phyloP scores from a whole-genome alignment of 2,797 vertebrate species.

The Atherinosoma microstoma region DNA sequence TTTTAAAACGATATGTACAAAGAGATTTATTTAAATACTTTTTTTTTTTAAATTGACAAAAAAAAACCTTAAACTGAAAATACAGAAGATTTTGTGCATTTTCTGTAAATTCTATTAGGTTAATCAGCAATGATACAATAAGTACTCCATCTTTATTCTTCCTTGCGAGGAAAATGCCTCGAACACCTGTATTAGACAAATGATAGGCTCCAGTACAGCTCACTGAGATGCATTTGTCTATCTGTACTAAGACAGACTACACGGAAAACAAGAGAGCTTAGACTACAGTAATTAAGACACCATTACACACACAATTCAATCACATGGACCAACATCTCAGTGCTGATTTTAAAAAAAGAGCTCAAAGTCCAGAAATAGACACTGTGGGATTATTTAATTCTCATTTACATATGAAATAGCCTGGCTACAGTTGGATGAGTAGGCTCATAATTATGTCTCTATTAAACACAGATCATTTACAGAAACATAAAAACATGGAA shows the following conservation, averaged over 20 bases:
- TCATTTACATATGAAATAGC: constrained; percentile 61
- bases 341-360: constrained; percentile 37
- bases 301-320: constrained; percentile 2
- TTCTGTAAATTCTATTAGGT: neutral
- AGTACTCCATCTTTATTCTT: no score
- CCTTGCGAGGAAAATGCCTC: no score
- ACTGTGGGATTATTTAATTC: constrained; percentile 46
- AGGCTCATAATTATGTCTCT: constrained; percentile 45
- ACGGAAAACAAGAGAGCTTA: no score
- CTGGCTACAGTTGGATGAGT: constrained; percentile 34
- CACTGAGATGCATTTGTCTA: neutral
- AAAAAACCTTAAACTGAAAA: neutral
- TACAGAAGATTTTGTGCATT: neutral
- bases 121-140: neutral
- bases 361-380: constrained; percentile 47
- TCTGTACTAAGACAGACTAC: no score
- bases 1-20: neutral
- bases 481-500: constrained; percentile 12
- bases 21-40: no score
- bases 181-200: neutral
- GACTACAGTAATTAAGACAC: no score
- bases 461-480: constrained; percentile 34
- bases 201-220: neutral
- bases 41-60: no score
- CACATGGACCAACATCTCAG: constrained; percentile 3